Percentiles rank a stretch among this genome's conserved stretches.
phyloP scores from a whole-genome alignment of 2,113 vertebrate genomes.

The Cynoglossus semilaevis region DNA sequence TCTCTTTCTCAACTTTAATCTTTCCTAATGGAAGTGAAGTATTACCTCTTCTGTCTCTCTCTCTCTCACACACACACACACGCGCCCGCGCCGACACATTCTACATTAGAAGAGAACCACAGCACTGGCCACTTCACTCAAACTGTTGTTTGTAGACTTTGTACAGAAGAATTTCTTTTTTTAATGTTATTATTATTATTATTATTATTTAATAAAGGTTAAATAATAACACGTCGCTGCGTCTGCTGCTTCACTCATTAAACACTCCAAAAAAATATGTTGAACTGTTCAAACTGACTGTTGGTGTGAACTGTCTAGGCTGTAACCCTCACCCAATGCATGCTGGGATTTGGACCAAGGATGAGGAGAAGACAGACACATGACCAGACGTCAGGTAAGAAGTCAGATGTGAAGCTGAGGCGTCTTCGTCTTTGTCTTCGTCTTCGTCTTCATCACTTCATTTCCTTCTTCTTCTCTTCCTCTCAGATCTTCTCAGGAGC shows the following conservation, averaged over 20 bases:
- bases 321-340: too few relatives aligned
- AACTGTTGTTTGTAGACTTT: constrained; percentile 99
- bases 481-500: constrained; percentile 29
- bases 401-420: too few relatives aligned
- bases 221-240: constrained; percentile 61
- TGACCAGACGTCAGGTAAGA: too few relatives aligned
- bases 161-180: constrained; percentile 87
- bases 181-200: constrained; percentile 89
- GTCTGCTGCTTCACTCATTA: not conserved
- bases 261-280: too few relatives aligned
- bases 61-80: constrained; percentile 40
- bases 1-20: constrained; percentile 62
- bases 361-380: too few relatives aligned
- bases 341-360: too few relatives aligned
- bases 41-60: constrained; percentile 81
- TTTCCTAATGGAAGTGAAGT: constrained; percentile 78
- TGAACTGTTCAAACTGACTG: too few relatives aligned
- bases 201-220: constrained; percentile 98
- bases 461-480: constrained; percentile 37
- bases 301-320: too few relatives aligned
- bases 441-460: constrained; percentile 32
- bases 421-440: constrained; percentile 37
- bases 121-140: constrained; percentile 81
- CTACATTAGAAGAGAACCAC: constrained; percentile 53
- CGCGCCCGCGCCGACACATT: constrained; percentile 50